A percentile compares a stretch with the other conserved stretches of the same genome.
phyloP scores from a whole-genome alignment of 35 echinoderm and acorn worm genomes.

The Chiridota heheva region DNA sequence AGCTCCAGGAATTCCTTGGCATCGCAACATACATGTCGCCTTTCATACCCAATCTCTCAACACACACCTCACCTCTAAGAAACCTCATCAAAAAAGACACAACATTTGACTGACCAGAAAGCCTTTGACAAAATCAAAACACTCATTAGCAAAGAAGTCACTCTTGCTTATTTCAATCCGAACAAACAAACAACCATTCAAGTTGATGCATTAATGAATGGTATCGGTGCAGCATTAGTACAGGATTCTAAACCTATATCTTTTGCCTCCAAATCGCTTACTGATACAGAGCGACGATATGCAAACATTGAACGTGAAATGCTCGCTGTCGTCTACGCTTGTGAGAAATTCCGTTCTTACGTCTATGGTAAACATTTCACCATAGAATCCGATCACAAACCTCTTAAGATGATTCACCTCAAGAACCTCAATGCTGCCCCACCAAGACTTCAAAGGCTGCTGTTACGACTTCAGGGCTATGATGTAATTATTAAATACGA shows the following conservation, averaged over 20 bases:
- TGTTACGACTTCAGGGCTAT: slow-evolving; percentile 37
- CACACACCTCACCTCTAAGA: slow-evolving; percentile 32
- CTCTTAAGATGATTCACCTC: slow-evolving; percentile 49
- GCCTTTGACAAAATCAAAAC: slow-evolving; percentile 36
- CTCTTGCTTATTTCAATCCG: not conserved
- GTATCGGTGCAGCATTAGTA: not conserved
- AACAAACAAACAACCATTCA: not conserved
- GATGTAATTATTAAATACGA: slow-evolving; percentile 23
- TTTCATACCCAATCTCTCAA: slow-evolving; percentile 58
- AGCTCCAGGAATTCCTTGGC: slow-evolving; percentile 30
- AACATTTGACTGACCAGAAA: slow-evolving; percentile 16
- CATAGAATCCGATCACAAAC: slow-evolving; percentile 58
- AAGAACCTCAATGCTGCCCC: slow-evolving; percentile 49
- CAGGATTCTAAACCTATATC: not conserved
- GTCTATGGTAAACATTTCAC: slow-evolving; percentile 61
- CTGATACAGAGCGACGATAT: slow-evolving; percentile 4
- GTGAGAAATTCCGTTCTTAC: slow-evolving; percentile 44
- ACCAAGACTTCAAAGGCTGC: slow-evolving; percentile 51
- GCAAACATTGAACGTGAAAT: slow-evolving; percentile 43
- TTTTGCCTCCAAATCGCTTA: slow-evolving; percentile 1
- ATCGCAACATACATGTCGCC: slow-evolving; percentile 39
- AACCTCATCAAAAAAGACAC: slow-evolving; percentile 39
- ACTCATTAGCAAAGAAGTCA: slow-evolving; percentile 12
- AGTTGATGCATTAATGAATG: not conserved
- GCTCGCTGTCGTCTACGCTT: slow-evolving; percentile 47